phyloP scores from a whole-genome alignment of 2,113 vertebrate genomes.

The Muscicapa adusta region DNA sequence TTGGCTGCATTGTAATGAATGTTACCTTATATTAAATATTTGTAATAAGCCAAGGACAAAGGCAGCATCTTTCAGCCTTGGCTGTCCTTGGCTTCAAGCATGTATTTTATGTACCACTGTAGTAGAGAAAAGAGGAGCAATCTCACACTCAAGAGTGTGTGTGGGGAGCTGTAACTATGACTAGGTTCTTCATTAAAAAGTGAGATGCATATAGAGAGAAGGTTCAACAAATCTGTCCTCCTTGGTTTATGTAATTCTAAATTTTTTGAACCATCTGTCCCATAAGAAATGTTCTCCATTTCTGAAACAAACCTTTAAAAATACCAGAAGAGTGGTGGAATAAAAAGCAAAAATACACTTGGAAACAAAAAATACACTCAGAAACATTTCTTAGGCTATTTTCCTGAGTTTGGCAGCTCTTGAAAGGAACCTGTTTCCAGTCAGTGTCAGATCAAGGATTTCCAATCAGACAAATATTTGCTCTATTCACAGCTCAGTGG shows the following conservation, averaged over 20 bases:
- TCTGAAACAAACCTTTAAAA: slow-evolving; percentile 1
- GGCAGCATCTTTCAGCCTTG: not conserved
- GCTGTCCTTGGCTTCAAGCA: not conserved
- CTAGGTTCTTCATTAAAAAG: not conserved
- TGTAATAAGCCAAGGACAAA: not conserved
- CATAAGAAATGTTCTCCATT: not conserved
- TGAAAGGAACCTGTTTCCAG: not conserved
- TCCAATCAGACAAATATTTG: not conserved
- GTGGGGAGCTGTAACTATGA: not conserved
- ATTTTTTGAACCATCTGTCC: slow-evolving; percentile 49
- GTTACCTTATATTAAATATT: not conserved
- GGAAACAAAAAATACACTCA: not conserved
- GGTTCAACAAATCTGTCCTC: slow-evolving; percentile 30
- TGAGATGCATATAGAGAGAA: not conserved
- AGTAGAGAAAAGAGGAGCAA: not conserved
- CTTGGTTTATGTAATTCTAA: not conserved
- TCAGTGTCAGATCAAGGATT: not conserved
- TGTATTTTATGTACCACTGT: not conserved
- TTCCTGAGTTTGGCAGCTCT: not conserved
- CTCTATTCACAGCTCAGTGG: accelerated
- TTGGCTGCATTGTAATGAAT: not conserved
- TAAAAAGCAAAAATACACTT: not conserved
- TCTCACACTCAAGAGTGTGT: not conserved
- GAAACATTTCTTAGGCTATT: not conserved
- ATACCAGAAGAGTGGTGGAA: not conserved